Base-by-base conservation (phyloP, 2,888 invertebrate species). In the Hemicrepidius hirtus region DNA sequence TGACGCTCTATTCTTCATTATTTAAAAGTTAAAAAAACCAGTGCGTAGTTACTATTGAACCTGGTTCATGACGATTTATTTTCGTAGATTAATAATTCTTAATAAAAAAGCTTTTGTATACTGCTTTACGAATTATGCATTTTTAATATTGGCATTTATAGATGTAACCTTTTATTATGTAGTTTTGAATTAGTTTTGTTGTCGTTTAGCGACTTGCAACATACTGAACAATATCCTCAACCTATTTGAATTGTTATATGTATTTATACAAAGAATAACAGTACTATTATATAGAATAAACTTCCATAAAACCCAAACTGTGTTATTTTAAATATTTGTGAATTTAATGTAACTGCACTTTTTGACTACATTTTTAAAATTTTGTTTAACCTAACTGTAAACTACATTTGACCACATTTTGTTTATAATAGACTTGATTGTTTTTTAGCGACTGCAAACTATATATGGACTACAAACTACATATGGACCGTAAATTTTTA, bases 261-360 rank as follows among this genome's bases (percentile, higher is more conserved):
- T 80, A 80, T 79, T 77, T 78, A 79, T 79, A 79, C 78, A 79
- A 76, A 76, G 70, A 78, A 78, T 78, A 78, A 80, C 77, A 78
- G 75, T 78, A 79, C 76, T 77, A 75, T 69, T 75, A 79, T 76
- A 76, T 77, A 78, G 74, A 79, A 80, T 77, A 78, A 76, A 77
- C 66, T 63, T 71, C 63, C 55, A 72, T 62, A 68, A 68, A 68
- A 57, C 40, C 37, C 57, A 32, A 5, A n/a, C n/a, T n/a, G n/a
- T n/a, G n/a, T n/a, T n/a, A n/a, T n/a, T n/a, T n/a, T n/a, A n/a
- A n/a, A n/a, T n/a, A n/a, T n/a, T n/a, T n/a, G n/a, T n/a, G n/a
- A n/a, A n/a, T n/a, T n/a, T n/a, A n/a, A n/a, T n/a, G n/a, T n/a
- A n/a, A n/a, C n/a, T n/a, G n/a, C n/a, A n/a, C n/a, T n/a, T n/a